phyloP scores from a whole-genome alignment of 2,797 vertebrate species.

The Cheirogaleus major region DNA sequence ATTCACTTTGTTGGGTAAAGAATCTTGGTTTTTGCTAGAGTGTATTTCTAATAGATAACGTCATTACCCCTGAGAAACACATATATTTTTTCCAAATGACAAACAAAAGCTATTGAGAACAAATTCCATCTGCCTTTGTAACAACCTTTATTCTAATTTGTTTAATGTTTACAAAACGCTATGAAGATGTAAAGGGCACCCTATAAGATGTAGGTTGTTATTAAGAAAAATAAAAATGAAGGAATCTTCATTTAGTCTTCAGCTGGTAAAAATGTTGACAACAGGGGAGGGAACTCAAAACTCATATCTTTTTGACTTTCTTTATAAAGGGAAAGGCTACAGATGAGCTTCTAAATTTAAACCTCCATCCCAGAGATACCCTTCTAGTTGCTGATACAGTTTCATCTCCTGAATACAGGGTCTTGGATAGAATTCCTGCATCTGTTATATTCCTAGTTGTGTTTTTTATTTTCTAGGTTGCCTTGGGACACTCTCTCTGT shows the following conservation, averaged over 20 bases:
- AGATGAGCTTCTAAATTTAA: conserved; percentile 41
- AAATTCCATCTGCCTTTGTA: background rate
- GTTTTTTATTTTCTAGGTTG: background rate
- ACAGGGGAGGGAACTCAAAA: background rate
- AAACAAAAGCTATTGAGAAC: conserved; percentile 24
- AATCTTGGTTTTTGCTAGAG: background rate
- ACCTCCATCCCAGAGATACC: background rate
- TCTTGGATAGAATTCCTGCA: background rate
- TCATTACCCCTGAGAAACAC: background rate
- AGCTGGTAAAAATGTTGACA: background rate
- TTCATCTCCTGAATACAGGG: background rate
- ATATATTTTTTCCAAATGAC: background rate
- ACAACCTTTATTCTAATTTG: background rate
- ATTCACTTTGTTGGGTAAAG: background rate
- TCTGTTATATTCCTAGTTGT: background rate
- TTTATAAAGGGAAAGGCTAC: background rate
- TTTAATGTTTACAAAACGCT: background rate
- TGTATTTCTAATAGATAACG: background rate
- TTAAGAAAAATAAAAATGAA: conserved; percentile 4
- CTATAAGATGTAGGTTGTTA: background rate
- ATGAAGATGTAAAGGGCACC: background rate
- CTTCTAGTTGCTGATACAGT: background rate
- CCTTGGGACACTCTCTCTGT: background rate
- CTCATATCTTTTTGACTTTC: background rate
- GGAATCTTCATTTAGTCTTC: background rate